phyloP scores from a whole-genome alignment of 1,140 invertebrate species.

The Tetramorium parvispinum region DNA sequence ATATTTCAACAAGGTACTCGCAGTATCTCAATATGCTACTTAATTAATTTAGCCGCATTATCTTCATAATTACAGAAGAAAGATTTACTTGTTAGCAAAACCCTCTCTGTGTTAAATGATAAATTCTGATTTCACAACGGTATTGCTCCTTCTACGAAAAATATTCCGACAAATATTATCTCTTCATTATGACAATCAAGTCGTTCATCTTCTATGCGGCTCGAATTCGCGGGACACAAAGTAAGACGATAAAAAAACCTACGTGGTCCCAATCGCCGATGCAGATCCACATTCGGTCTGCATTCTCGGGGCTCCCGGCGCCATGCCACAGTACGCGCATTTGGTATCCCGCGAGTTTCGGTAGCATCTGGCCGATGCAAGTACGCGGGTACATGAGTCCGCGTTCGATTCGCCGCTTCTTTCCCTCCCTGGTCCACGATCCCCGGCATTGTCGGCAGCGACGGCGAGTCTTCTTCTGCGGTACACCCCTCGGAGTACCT shows the following conservation, averaged over 20 bases:
- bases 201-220: constrained; percentile 47
- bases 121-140: constrained; percentile 6
- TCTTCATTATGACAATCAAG: constrained; percentile 47
- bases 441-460: not conserved
- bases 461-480: constrained; percentile 36
- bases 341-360: constrained; percentile 58
- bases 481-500: not conserved
- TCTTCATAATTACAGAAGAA: not conserved
- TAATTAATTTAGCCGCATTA: not conserved
- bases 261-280: constrained; percentile 46
- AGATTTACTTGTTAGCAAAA: not conserved
- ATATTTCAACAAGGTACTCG: not conserved
- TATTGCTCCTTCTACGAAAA: not conserved
- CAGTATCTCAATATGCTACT: not conserved
- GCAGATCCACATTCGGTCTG: constrained; percentile 67
- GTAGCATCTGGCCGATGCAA: constrained; percentile 48
- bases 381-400: constrained; percentile 42
- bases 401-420: constrained; percentile 44
- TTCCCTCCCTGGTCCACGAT: not conserved
- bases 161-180: constrained; percentile 36
- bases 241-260: constrained; percentile 25
- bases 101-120: not conserved
- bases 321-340: constrained; percentile 51
- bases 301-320: constrained; percentile 68
- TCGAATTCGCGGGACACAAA: constrained; percentile 34